phyloP scores from a whole-genome alignment of 2,797 vertebrate species.

The Pipistrellus pygmaeus region DNA sequence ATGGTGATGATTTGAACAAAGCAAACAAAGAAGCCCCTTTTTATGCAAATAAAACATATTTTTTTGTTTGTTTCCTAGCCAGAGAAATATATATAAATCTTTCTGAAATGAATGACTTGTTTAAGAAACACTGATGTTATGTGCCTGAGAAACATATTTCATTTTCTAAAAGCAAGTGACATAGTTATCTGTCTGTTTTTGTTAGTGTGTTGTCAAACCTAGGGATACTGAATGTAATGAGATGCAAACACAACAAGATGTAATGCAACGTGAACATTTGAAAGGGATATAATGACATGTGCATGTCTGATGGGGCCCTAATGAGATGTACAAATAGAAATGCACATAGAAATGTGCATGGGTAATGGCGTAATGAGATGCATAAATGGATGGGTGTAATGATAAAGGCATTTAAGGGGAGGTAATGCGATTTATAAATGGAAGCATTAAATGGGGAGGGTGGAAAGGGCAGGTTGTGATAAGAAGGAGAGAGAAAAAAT shows the following conservation, averaged over 20 bases:
- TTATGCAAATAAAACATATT: background rate
- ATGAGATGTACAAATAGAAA: conserved; percentile 58
- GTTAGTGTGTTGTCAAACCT: conserved; percentile 67
- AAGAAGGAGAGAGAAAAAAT: conserved; percentile 55
- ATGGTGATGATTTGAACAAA: conserved; percentile 26
- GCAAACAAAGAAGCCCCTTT: conserved; percentile 2
- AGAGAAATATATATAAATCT: conserved; percentile 52
- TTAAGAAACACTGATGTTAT: conserved; percentile 58
- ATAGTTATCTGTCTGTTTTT: conserved; percentile 61
- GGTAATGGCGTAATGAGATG: conserved; percentile 59
- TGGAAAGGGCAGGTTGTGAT: conserved; percentile 46
- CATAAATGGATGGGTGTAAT: conserved; percentile 55
- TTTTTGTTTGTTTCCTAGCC: conserved; percentile 51
- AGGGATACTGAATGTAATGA: conserved; percentile 4
- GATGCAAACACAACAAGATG: conserved; percentile 50
- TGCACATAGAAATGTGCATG: background rate
- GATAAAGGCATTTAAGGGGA: background rate
- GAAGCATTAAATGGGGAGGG: conserved; percentile 59
- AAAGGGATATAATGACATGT: conserved; percentile 52
- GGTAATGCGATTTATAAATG: conserved; percentile 66
- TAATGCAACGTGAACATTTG: background rate
- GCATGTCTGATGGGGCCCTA: conserved; percentile 45
- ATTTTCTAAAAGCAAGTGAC: conserved; percentile 70
- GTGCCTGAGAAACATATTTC: conserved; percentile 51
- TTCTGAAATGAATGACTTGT: conserved; percentile 55